Evolutionary conservation across 2,888 invertebrate genomes (phyloP).

Genomic region (Creontiades dilutus): DNA sequence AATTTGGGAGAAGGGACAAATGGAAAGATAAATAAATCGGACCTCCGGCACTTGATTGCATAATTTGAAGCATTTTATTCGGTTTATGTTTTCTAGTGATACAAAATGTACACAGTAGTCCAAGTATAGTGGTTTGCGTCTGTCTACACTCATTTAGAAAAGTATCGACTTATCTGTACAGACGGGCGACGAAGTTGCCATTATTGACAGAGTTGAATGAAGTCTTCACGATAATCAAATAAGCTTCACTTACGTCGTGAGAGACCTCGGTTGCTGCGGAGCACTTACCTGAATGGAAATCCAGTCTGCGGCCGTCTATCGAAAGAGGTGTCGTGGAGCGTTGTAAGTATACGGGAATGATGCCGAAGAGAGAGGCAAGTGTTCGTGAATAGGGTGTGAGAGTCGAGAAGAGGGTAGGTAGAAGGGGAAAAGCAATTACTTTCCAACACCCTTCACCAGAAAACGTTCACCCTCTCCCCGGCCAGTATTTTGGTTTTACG

Average conservation of each 20-base stretch:
- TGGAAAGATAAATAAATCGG: too few species aligned
- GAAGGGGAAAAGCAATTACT: conserved; percentile 16
- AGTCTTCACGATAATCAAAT: not conserved
- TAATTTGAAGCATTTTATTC: too few species aligned
- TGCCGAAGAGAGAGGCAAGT: not conserved
- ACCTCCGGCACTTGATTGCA: too few species aligned
- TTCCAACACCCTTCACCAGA: conserved; percentile 9
- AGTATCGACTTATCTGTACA: too few species aligned
- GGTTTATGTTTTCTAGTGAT: too few species aligned
- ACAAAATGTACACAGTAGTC: too few species aligned
- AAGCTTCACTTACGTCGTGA: not conserved
- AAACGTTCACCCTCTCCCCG: not conserved
- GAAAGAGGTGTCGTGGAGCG: not conserved
- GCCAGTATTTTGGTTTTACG: conserved; percentile 8
- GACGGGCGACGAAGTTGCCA: too few species aligned
- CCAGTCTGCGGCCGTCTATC: not conserved
- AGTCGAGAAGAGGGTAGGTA: not conserved
- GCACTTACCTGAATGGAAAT: not conserved
- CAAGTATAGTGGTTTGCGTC: too few species aligned
- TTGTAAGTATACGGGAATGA: not conserved
- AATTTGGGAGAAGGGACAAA: too few species aligned
- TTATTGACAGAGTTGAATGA: not conserved
- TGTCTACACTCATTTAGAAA: too few species aligned
- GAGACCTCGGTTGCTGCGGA: not conserved
- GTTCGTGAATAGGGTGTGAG: not conserved